Percentiles rank a stretch among this genome's conserved stretches.
phyloP scores from a whole-genome alignment of 1,140 invertebrate species.

The Heliconius congener region DNA sequence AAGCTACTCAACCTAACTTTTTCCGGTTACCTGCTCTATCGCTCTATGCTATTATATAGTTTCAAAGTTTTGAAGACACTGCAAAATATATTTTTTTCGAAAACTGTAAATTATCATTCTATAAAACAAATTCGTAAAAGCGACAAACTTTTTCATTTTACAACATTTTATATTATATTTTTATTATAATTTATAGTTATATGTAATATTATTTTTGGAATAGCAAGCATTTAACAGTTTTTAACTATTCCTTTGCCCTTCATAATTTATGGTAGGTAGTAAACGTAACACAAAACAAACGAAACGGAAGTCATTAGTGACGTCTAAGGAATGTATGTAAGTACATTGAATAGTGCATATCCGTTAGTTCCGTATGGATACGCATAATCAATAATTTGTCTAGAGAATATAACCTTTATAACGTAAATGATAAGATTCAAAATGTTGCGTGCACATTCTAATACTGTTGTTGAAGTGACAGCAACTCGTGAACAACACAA shows the following conservation, averaged over 20 bases:
- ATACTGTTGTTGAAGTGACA: constrained; percentile 21
- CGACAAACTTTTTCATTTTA: too few species aligned
- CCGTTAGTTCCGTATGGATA: constrained; percentile 63
- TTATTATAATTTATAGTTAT: too few species aligned
- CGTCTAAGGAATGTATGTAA: constrained; percentile 50
- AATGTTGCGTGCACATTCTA: not conserved
- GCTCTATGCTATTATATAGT: not conserved
- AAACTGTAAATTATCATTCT: too few species aligned
- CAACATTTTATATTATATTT: too few species aligned
- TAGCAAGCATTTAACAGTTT: not conserved
- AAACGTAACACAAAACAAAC: constrained; percentile 56
- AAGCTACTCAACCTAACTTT: not conserved
- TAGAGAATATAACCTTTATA: constrained; percentile 22
- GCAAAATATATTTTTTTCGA: too few species aligned
- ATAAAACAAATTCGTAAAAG: too few species aligned
- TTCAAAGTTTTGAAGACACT: too few species aligned
- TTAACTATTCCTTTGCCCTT: not conserved
- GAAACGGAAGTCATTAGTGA: constrained; percentile 67
- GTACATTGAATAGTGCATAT: constrained; percentile 55
- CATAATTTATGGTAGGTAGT: constrained; percentile 44
- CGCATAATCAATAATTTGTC: constrained; percentile 9
- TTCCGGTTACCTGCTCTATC: not conserved
- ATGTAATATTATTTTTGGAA: not conserved
- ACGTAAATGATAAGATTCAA: not conserved
- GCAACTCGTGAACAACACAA: constrained; percentile 17